Evolutionary conservation across 37 sponge, comb jelly and placozoan genomes (phyloP).

Genomic region (Agelas oroides): DNA sequence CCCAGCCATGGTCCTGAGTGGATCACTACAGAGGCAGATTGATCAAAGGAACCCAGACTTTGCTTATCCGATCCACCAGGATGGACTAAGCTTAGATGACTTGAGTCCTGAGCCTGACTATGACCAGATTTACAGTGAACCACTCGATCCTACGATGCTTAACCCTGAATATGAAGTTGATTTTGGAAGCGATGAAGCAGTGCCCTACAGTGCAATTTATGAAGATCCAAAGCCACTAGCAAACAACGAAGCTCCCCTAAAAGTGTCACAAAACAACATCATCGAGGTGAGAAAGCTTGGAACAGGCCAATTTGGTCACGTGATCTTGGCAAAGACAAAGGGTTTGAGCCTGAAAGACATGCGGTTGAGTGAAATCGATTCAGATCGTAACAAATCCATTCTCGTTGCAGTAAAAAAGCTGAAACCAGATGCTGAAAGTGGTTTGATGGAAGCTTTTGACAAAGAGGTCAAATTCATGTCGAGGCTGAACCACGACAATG

Average conservation of each 20-base stretch:
- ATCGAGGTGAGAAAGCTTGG: slow-evolving; percentile 65
- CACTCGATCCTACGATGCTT: slow-evolving; percentile 67
- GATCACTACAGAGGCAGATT: slow-evolving; percentile 31
- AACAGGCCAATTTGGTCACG: slow-evolving; percentile 83
- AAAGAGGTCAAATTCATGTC: slow-evolving; percentile 89
- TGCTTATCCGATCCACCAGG: slow-evolving; percentile 46
- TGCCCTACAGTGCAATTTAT: slow-evolving; percentile 76
- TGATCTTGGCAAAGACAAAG: slow-evolving; percentile 65
- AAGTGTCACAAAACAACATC: slow-evolving; percentile 49
- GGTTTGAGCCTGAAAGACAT: slow-evolving; percentile 63
- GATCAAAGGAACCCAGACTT: slow-evolving; percentile 55
- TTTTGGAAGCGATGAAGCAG: slow-evolving; percentile 5
- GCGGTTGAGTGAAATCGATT: slow-evolving; percentile 54
- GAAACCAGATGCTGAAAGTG: slow-evolving; percentile 62
- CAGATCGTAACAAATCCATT: slow-evolving; percentile 47
- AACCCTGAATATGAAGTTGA: slow-evolving; percentile 28
- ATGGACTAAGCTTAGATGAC: slow-evolving; percentile 23
- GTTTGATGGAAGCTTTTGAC: slow-evolving; percentile 70
- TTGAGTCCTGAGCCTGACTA: slow-evolving; percentile 42
- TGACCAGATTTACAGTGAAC: slow-evolving; percentile 74
- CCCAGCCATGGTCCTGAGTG: slow-evolving; percentile 62
- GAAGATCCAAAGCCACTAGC: slow-evolving; percentile 51
- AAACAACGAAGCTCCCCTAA: slow-evolving; percentile 11
- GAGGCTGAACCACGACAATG: slow-evolving; percentile 78
- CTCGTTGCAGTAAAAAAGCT: slow-evolving; percentile 83